Conservation (phyloP, 2,888 invertebrate genomes). For the Noctua janthe region DNA sequence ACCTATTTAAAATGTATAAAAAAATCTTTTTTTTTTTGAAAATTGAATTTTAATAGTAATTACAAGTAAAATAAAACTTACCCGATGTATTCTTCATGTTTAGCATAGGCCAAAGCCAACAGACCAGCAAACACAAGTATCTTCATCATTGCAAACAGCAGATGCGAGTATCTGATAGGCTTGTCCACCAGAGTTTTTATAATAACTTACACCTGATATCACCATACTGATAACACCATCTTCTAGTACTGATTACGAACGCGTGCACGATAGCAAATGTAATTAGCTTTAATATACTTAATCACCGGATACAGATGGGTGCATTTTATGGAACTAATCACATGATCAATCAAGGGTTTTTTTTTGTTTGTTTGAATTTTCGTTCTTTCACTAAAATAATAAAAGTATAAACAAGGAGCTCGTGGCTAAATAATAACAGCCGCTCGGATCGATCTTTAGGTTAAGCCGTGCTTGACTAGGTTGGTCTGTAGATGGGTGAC, state of each 20-base stretch:
- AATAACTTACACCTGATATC: conserved; percentile 53
- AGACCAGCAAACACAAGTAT: conserved; percentile 72
- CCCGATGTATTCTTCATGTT: conserved; percentile 82
- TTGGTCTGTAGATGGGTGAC: too few species aligned
- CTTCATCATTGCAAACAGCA: conserved; percentile 73
- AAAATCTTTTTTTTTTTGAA: too few species aligned
- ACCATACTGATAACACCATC: not conserved
- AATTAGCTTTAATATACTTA: conserved; percentile 1
- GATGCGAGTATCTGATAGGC: not conserved
- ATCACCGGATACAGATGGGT: not conserved
- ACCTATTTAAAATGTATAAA: not conserved
- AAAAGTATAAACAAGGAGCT: not conserved
- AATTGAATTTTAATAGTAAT: too few species aligned
- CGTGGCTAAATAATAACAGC: too few species aligned
- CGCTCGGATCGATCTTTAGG: too few species aligned
- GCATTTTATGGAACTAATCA: not conserved
- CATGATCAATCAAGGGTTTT: not conserved
- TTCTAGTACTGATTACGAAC: not conserved
- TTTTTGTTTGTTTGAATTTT: not conserved
- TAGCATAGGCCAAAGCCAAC: conserved; percentile 76
- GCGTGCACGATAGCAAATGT: conserved; percentile 12
- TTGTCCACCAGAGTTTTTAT: conserved; percentile 29
- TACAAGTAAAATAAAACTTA: conserved; percentile 58
- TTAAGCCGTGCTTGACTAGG: too few species aligned
- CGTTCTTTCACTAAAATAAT: not conserved